Evolutionary conservation across 2,797 vertebrate species (phyloP).

Genomic region (Otolemur crassicaudatus): DNA sequence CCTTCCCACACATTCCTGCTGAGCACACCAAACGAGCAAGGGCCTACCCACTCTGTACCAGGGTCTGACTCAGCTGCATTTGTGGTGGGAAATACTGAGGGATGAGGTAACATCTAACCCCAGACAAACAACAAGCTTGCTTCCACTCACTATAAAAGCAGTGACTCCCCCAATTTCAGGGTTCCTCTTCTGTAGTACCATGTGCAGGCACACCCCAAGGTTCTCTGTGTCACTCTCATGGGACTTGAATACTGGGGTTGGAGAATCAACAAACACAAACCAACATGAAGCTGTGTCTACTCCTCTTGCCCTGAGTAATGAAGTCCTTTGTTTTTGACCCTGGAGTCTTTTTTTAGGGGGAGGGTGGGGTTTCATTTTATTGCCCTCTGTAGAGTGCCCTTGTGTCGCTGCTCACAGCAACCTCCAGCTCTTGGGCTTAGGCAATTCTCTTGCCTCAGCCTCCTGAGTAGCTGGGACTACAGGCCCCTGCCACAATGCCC

Average conservation of each 20-base stretch:
- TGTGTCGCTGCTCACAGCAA: no score
- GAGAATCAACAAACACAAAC: background rate
- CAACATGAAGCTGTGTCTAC: background rate
- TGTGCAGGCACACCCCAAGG: fast-evolving
- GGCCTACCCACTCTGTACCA: background rate
- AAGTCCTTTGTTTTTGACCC: background rate
- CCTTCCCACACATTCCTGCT: background rate
- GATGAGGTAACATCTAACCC: background rate
- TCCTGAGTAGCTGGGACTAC: no score
- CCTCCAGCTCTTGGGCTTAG: no score
- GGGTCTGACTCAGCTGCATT: background rate
- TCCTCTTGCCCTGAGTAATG: background rate
- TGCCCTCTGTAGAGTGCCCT: no score
- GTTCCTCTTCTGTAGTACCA: background rate
- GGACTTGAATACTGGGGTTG: background rate
- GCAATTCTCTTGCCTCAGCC: no score
- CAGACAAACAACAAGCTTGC: background rate
- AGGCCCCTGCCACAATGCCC: no score
- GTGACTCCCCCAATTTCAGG: background rate
- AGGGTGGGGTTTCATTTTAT: no score
- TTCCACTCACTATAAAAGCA: background rate
- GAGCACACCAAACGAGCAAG: background rate
- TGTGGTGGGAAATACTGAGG: background rate
- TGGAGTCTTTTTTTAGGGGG: background rate
- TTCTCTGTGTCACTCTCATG: background rate